Evolutionary conservation across 1,140 invertebrate species (phyloP), one percentile per base, ranked within the genome.

Genomic region (Sycophila sp.): DNA sequence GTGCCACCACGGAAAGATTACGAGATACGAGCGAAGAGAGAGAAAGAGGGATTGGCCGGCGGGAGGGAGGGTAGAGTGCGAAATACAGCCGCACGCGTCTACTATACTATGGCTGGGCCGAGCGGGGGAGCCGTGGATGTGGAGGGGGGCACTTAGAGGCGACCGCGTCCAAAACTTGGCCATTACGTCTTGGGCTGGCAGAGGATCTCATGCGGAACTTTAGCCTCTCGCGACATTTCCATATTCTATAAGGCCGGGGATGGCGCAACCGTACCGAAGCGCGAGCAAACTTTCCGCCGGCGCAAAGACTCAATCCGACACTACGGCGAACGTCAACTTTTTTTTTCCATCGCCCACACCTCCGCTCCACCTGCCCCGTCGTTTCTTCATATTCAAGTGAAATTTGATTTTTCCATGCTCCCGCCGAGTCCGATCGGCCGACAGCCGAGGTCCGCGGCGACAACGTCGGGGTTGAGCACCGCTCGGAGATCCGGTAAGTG

Each of bases 151-250:
- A 80, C 79, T 81, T 81, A 81, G 79, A 78, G 60, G 71, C 73
- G 76, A 77, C 75, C 73, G 75, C 78, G 76, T 78, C 78, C 78
- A 80, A 82, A 82, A 82, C 80, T 82, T 82, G 73, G 77, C 81
- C 78, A 82, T 81, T 81, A 80, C 78, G 77, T 78, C 78, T 78
- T 78, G 73, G 74, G 74, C 75, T 73, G 76, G 73, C 76, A 78
- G 75, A 75, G 73, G 75, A 76, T 78, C 74, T 78, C 78, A 77
- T 73, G 75, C 72, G 65, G 75, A 81, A 78, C 76, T 79, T 75
- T 58, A 38, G 28, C 72, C 59, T 40, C 73, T 70, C 74, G 71
- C 73, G 70, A 72, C 69, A 77, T 79, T 75, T 78, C 77, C 77
- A 80, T 79, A 78, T 79, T 76, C 76, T 74, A 73, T 75, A 72